These are phyloP conservation scores for Ormyrus nitidulus DNA, from an alignment of 2,888 invertebrate species.

Conservation along the genomic window DNA sequence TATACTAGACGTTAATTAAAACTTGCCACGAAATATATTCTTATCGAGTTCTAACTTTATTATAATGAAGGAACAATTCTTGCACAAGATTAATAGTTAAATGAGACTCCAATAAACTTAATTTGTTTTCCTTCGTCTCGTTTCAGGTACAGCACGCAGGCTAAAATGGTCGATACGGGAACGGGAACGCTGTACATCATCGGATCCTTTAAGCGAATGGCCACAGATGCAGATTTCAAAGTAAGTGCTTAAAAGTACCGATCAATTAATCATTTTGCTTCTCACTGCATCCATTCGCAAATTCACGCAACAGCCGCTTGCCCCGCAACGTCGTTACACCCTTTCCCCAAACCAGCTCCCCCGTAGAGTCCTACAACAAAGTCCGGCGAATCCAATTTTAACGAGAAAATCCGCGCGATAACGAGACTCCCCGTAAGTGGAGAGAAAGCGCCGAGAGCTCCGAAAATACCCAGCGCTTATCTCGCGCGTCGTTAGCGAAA, in stretches of 20 bases:
- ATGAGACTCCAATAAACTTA: conserved; percentile 26
- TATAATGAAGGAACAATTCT: background rate
- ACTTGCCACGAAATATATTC: background rate
- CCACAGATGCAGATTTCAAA: conserved; percentile 86
- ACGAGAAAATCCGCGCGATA: no score
- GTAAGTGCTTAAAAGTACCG: conserved; percentile 70
- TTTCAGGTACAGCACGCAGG: conserved; percentile 83
- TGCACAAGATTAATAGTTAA: background rate
- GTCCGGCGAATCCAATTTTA: no score
- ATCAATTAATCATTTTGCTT: no score
- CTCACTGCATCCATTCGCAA: no score
- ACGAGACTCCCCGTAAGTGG: no score
- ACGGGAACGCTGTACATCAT: conserved; percentile 88
- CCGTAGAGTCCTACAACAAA: no score
- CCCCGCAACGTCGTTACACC: no score
- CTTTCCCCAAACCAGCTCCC: no score
- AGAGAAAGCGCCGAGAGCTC: no score
- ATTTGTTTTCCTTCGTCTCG: conserved; percentile 55
- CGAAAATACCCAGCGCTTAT: no score
- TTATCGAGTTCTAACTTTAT: background rate
- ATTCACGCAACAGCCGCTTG: no score
- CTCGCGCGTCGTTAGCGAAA: no score
- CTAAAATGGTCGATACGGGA: conserved; percentile 87
- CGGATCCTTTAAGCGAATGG: conserved; percentile 85
- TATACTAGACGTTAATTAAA: background rate